Evolutionary conservation across 2,113 vertebrate genomes (phyloP), one percentile per base, ranked within the genome.

Genomic region (Rhegmatorhina hoffmannsi): DNA sequence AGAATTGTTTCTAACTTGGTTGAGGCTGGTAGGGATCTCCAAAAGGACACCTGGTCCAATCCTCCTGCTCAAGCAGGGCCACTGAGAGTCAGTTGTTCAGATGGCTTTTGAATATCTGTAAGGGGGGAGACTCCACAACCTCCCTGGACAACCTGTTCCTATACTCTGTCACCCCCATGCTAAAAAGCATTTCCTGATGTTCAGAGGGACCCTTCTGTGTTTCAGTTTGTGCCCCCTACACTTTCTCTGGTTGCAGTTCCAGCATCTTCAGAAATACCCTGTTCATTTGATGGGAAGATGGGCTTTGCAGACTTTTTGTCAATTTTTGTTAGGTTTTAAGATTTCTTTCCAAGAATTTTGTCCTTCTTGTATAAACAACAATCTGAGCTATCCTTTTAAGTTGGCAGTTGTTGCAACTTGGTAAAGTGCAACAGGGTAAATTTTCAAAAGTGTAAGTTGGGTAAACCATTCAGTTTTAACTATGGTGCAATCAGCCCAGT

Each of bases 21-120:
- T 76, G 34, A 79, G 24, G 40, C 23, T 74, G 38, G 79, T 14
- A 74, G 36, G 23, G 40, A 74, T 6, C 46, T 49, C 40, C 56
- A 55, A 25, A 73, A 73, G 19, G 24, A 80, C 58, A 73, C 12
- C 40, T 62, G 28, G 17, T 38, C 24, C 46, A 62, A 50, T 1
- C 1, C 17, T 15, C 6, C 43, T 8, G 7, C 9, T 64, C 34
- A 59, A 63, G 69, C 31, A 82, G 17, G 17, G 31, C 19, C 43
- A 82, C 19, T 6, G 6, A 33, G 34, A 66, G 34, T 10, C 53
- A 63, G 47, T 2, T 80, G 25, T 14, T 44, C 40, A 29, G 47
- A 19, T 1, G 2, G n/a, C 14, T 60, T 80, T 0, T 55, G 16
- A 74, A 0, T 15, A 55, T 10, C 24, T 91, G 62, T n/a, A n/a